Base-by-base conservation (phyloP, 2,888 invertebrate genomes). In the Torymus texanus region DNA sequence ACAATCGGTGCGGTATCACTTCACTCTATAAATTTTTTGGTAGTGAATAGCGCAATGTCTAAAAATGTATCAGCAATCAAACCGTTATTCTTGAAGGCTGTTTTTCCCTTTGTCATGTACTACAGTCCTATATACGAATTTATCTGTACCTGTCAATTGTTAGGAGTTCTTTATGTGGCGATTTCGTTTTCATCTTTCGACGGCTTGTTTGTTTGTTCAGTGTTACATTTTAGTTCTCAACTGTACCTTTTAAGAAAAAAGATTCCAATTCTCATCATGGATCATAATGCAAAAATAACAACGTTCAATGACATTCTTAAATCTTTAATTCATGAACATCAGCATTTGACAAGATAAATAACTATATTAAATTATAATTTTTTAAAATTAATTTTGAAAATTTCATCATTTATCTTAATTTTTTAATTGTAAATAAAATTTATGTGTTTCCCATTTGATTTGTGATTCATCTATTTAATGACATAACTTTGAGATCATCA, bases 201-300 rank as follows among this genome's bases (percentile, higher is more conserved):
- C 50, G 80, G 84, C 2, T 84, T 84, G 12, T 67, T 87, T 1
- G 83, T 83, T 0, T 81, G 85, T 12, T 75, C 86, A 4, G 82
- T 86, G 3, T 65, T 87, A 41, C 88, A 88, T 70, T 67, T 86
- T 10, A 87, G 86, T 55, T 86, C 84, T 2, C 88, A 88, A 78
- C 55, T 87, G 2, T 73, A 75, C 5, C 77, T 56, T 67, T 29
- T 78, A 16, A 58, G 12, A 29, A 3, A 8, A 3, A 56, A 59
- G 11, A 41, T 76, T 1, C 14, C 29, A 41, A 50, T 58, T 29
- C 41, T 76, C 5, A 56, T 66, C 2, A 12, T 8, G 13, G 29
- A 63, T 18, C 5, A 61, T 29, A 10, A 51, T 11, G 8, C 1
- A 1, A 56, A 58, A n/a, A 65, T 18, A 2, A n/a, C 4, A 18